These are phyloP conservation scores for Tenebrio molitor DNA, from an alignment of 1,140 invertebrate genomes.

Conservation along the genomic window DNA sequence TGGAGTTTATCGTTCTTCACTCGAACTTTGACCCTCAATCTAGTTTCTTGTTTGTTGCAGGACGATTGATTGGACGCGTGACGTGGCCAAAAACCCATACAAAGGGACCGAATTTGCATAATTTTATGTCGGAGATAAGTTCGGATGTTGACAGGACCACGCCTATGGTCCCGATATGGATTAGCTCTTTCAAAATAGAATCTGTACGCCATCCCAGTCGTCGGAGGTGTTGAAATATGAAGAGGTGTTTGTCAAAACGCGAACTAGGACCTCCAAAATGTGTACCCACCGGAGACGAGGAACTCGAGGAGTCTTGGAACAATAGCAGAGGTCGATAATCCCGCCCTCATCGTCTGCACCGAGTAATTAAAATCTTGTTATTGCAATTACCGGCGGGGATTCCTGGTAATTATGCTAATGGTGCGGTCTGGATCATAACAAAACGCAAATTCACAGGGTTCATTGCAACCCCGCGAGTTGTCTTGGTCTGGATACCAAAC, in stretches of 20 bases:
- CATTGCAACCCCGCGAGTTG: conserved; percentile 10
- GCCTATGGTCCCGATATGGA: conserved; percentile 26
- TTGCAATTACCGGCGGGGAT: conserved; percentile 5
- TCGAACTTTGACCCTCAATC: conserved; percentile 21
- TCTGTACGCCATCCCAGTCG: background rate
- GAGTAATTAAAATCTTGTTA: conserved; percentile 30
- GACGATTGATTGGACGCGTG: conserved; percentile 13
- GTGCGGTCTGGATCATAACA: background rate
- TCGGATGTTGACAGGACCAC: conserved; percentile 4
- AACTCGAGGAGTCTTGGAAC: background rate
- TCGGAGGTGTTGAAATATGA: conserved; percentile 12
- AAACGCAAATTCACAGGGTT: too few species aligned
- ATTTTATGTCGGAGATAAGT: conserved; percentile 5
- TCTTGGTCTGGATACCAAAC: background rate
- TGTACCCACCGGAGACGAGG: background rate
- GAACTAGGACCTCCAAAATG: background rate
- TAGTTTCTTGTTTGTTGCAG: conserved; percentile 6
- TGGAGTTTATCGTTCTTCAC: conserved; percentile 3
- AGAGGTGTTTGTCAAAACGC: conserved; percentile 20
- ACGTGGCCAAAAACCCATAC: conserved; percentile 6
- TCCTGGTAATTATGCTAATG: conserved; percentile 17
- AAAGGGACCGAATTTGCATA: conserved; percentile 20
- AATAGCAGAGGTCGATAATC: conserved; percentile 21
- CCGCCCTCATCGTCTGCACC: background rate
- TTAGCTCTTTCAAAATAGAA: conserved; percentile 24